Evolutionary conservation across 2,888 invertebrate genomes (phyloP).

Genomic region (Cerastoderma edule): DNA sequence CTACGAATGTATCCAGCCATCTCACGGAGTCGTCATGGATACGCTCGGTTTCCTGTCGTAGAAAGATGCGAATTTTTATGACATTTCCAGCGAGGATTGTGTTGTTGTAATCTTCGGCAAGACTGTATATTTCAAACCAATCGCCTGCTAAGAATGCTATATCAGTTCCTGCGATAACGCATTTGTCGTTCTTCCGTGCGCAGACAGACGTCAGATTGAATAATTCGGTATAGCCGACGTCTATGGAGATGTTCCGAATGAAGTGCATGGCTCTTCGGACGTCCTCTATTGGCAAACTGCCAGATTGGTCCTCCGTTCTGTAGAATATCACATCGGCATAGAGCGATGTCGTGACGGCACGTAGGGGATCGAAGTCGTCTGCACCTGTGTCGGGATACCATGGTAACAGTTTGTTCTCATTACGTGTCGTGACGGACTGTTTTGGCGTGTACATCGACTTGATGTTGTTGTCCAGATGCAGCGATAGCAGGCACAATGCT

Average conservation of each 20-base stretch:
- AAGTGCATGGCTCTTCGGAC: conserved; percentile 28
- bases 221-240: conserved; percentile 26
- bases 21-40: conserved; percentile 24
- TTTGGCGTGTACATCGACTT: conserved; percentile 36
- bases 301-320: conserved; percentile 24
- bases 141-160: conserved; percentile 30
- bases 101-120: too few relatives aligned
- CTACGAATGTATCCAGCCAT: conserved; percentile 39
- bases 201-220: conserved; percentile 33
- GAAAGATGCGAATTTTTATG: conserved; percentile 34
- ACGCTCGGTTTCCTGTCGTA: conserved; percentile 35
- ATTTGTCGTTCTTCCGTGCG: conserved; percentile 31
- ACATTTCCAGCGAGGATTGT: too few relatives aligned
- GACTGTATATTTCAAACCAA: too few relatives aligned
- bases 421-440: conserved; percentile 19
- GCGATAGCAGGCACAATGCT: too few relatives aligned
- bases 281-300: conserved; percentile 27
- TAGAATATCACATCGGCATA: conserved; percentile 27
- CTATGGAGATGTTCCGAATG: conserved; percentile 23
- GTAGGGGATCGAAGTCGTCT: conserved; percentile 29
- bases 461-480: conserved; percentile 41
- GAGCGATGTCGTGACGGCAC: conserved; percentile 33
- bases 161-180: conserved; percentile 36
- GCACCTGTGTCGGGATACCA: conserved; percentile 31
- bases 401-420: neutral